A percentile compares a stretch with the other conserved stretches of the same genome.
phyloP scores from a whole-genome alignment of 1,140 invertebrate genomes.

The Papilio helenus region DNA sequence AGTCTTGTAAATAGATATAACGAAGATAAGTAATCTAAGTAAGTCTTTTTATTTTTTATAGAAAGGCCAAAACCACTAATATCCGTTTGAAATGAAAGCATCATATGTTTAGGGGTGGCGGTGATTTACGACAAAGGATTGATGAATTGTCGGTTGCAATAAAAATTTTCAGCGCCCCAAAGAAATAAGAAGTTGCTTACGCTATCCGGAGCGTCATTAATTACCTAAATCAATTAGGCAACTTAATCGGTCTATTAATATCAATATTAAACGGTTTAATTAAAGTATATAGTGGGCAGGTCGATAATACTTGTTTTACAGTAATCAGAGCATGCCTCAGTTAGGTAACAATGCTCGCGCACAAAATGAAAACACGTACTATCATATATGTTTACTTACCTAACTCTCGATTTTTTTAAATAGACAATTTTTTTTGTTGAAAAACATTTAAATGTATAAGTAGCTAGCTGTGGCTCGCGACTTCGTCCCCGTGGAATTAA shows the following conservation, averaged over 20 bases:
- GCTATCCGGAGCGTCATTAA: not conserved
- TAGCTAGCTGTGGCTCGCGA: too few relatives aligned
- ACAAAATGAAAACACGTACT: constrained; percentile 13
- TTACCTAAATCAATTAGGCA: constrained; percentile 13
- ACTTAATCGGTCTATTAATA: not conserved
- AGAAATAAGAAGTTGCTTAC: not conserved
- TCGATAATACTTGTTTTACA: constrained; percentile 23
- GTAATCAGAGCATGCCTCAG: constrained; percentile 29
- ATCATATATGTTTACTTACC: not conserved
- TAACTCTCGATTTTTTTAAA: constrained; percentile 13
- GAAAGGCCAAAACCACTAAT: not conserved
- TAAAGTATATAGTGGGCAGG: constrained; percentile 12
- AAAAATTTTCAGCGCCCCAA: not conserved
- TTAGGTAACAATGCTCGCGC: constrained; percentile 24
- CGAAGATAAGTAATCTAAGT: not conserved
- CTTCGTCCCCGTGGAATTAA: too few relatives aligned
- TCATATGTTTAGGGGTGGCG: not conserved
- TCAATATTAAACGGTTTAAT: constrained; percentile 26
- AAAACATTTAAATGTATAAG: too few relatives aligned
- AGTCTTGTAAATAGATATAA: not conserved
- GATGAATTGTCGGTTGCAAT: not conserved
- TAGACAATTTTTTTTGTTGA: too few relatives aligned
- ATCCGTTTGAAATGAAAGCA: not conserved
- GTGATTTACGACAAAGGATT: not conserved
- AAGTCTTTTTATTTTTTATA: not conserved